phyloP scores from a whole-genome alignment of 2,888 invertebrate genomes.

The Ptychoptera contaminata region DNA sequence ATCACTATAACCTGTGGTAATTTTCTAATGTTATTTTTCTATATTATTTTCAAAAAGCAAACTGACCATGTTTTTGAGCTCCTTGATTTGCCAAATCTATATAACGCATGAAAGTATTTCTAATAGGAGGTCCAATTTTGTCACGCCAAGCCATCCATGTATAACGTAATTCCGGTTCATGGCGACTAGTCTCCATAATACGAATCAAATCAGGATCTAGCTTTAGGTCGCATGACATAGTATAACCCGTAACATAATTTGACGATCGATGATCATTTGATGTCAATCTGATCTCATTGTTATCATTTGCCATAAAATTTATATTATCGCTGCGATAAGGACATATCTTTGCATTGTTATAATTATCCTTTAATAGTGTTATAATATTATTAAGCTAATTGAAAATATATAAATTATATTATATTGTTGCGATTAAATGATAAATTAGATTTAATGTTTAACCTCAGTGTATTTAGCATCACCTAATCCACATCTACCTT shows the following conservation, averaged over 20 bases:
- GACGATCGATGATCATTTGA: constrained; percentile 4
- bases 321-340: constrained; percentile 35
- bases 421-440: neutral
- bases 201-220: constrained; percentile 42
- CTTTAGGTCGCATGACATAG: constrained; percentile 40
- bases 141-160: constrained; percentile 74
- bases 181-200: constrained; percentile 53
- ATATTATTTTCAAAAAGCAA: neutral
- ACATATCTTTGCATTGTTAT: constrained; percentile 55
- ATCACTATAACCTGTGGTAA: constrained; percentile 39
- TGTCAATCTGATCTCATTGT: neutral
- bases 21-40: neutral
- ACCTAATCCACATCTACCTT: constrained; percentile 56
- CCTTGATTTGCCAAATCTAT: constrained; percentile 67
- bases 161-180: constrained; percentile 57
- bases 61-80: constrained; percentile 50
- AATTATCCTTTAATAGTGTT: constrained; percentile 64
- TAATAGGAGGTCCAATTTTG: constrained; percentile 58
- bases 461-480: constrained; percentile 54
- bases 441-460: neutral
- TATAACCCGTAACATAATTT: constrained; percentile 20
- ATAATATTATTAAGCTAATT: constrained; percentile 39
- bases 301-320: neutral
- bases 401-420: neutral
- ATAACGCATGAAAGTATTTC: constrained; percentile 61